phyloP scores from a whole-genome alignment of 2,113 vertebrate species.

The Eleginops maclovinus region DNA sequence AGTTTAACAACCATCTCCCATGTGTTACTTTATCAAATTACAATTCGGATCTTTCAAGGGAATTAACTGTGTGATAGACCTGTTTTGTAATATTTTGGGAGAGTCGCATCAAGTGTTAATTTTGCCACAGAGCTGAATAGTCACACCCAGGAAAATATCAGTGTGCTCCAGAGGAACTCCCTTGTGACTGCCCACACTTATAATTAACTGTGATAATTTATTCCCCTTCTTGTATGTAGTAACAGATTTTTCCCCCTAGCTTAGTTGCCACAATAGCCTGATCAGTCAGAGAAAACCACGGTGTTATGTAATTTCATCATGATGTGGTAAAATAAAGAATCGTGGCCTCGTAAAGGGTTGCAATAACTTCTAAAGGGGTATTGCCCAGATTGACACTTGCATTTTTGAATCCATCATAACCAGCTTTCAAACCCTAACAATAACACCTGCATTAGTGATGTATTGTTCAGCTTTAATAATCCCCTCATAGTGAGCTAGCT shows the following conservation, averaged over 20 bases:
- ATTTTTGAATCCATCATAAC: too few relatives aligned
- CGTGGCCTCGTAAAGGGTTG: too few relatives aligned
- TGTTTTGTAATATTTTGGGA: constrained; percentile 8
- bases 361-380: too few relatives aligned
- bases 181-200: constrained; percentile 16
- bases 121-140: constrained; percentile 39
- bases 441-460: not conserved
- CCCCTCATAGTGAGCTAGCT: not conserved
- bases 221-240: constrained; percentile 2
- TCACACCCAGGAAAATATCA: constrained; percentile 38
- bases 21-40: constrained; percentile 19
- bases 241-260: not conserved
- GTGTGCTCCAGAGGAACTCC: constrained; percentile 28
- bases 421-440: not conserved
- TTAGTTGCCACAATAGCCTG: not conserved
- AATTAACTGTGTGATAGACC: not conserved
- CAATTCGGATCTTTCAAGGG: constrained; percentile 13
- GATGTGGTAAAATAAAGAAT: not conserved
- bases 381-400: too few relatives aligned
- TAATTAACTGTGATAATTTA: constrained; percentile 43
- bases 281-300: constrained; percentile 20
- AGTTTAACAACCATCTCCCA: not conserved
- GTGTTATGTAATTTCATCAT: not conserved
- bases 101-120: constrained; percentile 17
- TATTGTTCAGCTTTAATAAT: not conserved